These are phyloP conservation scores for Alcedo atthis DNA, from an alignment of 2,797 vertebrate species.

Conservation along the genomic window DNA sequence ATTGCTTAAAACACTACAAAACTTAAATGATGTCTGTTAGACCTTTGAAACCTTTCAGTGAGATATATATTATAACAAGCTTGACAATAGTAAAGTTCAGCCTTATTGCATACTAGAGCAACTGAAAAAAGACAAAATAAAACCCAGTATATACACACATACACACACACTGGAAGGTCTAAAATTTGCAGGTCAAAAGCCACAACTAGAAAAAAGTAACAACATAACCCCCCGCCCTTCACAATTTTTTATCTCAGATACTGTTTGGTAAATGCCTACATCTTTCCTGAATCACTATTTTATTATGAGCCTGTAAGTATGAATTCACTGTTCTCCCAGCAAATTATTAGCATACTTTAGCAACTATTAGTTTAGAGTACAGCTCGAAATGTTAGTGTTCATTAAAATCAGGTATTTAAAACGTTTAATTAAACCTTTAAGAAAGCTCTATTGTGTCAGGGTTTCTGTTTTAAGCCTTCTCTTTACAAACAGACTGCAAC, in stretches of 20 bases:
- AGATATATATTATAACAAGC: conserved; percentile 39
- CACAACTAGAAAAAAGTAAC: conserved; percentile 58
- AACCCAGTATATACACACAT: not conserved
- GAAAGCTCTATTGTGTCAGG: not conserved
- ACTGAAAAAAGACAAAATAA: conserved; percentile 64
- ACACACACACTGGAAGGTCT: not conserved
- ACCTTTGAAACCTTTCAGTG: conserved; percentile 55
- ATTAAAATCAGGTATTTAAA: conserved; percentile 33
- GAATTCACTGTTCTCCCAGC: not conserved
- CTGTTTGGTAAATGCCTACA: not conserved
- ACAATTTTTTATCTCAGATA: not conserved
- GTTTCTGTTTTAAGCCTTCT: not conserved
- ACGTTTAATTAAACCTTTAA: not conserved
- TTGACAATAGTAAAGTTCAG: conserved; percentile 66
- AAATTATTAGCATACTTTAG: conserved; percentile 27
- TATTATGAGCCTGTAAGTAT: not conserved
- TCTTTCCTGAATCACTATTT: not conserved
- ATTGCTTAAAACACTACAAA: not conserved
- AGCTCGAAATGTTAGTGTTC: conserved; percentile 29
- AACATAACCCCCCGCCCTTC: not conserved
- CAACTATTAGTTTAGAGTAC: conserved; percentile 43
- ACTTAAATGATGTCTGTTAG: not conserved
- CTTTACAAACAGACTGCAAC: not conserved
- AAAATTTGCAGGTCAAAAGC: conserved; percentile 58
- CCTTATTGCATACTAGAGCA: conserved; percentile 55